Conservation (phyloP, 2,113 vertebrate species). For the Rhadina sibilatrix region DNA sequence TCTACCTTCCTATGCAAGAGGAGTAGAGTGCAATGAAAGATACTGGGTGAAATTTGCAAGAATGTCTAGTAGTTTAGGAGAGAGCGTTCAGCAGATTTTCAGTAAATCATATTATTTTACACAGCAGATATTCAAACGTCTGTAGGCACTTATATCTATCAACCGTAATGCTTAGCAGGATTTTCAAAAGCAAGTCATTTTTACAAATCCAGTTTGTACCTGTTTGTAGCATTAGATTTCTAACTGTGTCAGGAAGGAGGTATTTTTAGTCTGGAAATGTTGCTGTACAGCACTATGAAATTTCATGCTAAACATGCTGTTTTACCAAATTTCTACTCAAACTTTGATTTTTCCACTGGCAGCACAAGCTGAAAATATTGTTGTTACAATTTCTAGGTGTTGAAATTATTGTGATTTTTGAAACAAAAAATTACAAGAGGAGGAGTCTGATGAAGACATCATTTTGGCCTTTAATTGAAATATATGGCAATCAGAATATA, state of each 20-base stretch:
- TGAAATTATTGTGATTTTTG: background rate
- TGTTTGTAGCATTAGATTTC: constrained; percentile 14
- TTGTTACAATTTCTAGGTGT: background rate
- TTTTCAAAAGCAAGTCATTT: constrained; percentile 6
- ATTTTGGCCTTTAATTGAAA: constrained; percentile 1
- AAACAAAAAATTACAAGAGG: background rate
- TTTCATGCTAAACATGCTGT: constrained; percentile 2
- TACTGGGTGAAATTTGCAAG: background rate
- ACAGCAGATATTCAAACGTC: background rate
- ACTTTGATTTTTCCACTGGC: constrained; percentile 1
- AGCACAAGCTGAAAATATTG: background rate
- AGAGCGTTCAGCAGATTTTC: background rate
- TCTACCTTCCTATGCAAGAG: background rate
- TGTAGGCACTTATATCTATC: background rate
- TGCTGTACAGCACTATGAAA: background rate
- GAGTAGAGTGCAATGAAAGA: background rate
- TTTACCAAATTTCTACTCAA: constrained; percentile 5
- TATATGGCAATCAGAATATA: background rate
- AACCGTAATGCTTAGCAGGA: background rate
- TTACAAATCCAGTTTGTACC: constrained; percentile 28
- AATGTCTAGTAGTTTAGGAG: background rate
- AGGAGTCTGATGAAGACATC: background rate
- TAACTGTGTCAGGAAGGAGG: background rate
- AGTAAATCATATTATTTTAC: background rate
- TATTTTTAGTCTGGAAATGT: constrained; percentile 12